Base-by-base conservation (phyloP, 2,888 invertebrate species). In the Mesorhabditis sp. region DNA sequence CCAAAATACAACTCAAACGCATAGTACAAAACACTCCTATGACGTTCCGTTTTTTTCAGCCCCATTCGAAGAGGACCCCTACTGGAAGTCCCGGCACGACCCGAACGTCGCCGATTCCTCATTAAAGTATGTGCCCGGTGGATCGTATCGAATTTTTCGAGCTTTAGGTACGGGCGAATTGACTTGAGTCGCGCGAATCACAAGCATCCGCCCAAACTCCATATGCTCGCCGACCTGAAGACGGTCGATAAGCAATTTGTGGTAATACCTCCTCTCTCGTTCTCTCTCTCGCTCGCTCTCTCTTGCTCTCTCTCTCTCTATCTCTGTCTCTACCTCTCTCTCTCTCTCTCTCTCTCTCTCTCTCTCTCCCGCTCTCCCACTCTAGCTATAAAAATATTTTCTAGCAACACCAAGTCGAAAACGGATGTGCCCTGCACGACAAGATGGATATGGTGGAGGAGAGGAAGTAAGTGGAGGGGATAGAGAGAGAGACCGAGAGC, bases 151-250 rank as follows among this genome's bases (percentile, higher is more conserved):
- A 43, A 65, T 43, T 65, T 65, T 0, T 71, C 70, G 43, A 69
- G 70, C n/a, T 65, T 77, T 4, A 74, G 74, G 67, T 77, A 74
- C 74, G 77, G 77, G 66, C 68, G 77, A 28, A 74, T 77, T 62
- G 77, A 77, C 72, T 72, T 77, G 67, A 71, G 70, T 62, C 62
- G 77, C 43, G 76, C 71, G 42, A 72, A 74, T 6, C 77, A 77
- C 45, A 77, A 77, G 67, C 77, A 77, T 70, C 77, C 77, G 43
- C 77, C 77, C 0, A 77, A 77, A 72, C 63, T 76, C 10, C 77
- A 77, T 58, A 76, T 50, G 58, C n/a, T 50, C 7, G 58, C 7
- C 10, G 58, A 50, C 10, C n/a, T 50, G 58, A 50, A 50, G n/a
- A 28, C 28, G 28, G 28, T 28, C 28, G 58, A n/a, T 13, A 50